A percentile compares a stretch with the other conserved stretches of the same genome.
Conservation (phyloP, 2,888 invertebrate species). For the Heliconius erato region DNA sequence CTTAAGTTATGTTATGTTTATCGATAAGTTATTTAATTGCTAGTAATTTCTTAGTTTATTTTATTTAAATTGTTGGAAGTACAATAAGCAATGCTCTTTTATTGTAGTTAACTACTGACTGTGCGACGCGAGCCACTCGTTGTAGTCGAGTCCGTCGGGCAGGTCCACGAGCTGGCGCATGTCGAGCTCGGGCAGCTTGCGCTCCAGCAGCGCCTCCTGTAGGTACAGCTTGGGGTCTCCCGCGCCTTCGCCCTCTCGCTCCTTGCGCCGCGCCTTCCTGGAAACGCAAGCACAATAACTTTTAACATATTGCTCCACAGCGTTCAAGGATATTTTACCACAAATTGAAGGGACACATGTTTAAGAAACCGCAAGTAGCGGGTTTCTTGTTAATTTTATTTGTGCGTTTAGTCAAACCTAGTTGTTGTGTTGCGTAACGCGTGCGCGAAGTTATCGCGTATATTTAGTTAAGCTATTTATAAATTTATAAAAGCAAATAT, state of each 20-base stretch:
- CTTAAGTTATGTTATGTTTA: no score
- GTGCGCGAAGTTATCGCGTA: neutral
- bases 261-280: constrained; percentile 99
- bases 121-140: constrained; percentile 99
- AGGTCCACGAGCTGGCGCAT: constrained; percentile 97
- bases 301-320: neutral
- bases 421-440: no score
- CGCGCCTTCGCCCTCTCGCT: constrained; percentile 92
- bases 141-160: constrained; percentile 98
- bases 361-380: neutral
- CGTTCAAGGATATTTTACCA: neutral
- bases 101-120: constrained; percentile 86
- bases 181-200: constrained; percentile 97
- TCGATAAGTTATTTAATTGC: no score
- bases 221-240: constrained; percentile 97
- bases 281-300: constrained; percentile 52
- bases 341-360: no score
- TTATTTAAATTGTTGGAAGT: no score
- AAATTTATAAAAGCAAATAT: neutral
- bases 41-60: no score
- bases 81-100: neutral
- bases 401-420: no score
- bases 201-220: constrained; percentile 97
- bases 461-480: neutral
- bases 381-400: neutral